A percentile compares a stretch with the other conserved stretches of the same genome.
Conservation (phyloP, 2,888 invertebrate species). For the Ectemnius lituratus region DNA sequence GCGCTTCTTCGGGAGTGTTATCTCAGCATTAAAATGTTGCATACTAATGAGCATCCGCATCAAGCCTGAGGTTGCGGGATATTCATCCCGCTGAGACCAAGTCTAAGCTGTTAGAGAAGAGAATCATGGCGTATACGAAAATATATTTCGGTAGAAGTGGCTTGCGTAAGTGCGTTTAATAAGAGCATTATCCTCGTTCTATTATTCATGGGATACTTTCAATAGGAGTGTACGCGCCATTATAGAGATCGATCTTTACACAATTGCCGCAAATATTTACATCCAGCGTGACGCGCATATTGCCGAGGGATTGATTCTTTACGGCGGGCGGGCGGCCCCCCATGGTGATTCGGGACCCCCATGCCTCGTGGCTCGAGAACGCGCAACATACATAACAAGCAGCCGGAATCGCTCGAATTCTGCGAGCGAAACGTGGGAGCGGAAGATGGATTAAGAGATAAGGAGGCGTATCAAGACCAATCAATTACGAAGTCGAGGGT, state of each 20-base stretch:
- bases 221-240: conserved; percentile 45
- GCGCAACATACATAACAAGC: conserved; percentile 53
- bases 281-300: conserved; percentile 57
- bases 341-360: conserved; percentile 28
- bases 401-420: conserved; percentile 45
- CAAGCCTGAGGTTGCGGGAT: conserved; percentile 14
- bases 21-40: conserved; percentile 27
- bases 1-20: conserved; percentile 20
- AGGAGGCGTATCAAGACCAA: conserved; percentile 76
- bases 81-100: conserved; percentile 9
- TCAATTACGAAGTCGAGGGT: conserved; percentile 75
- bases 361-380: conserved; percentile 31
- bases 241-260: conserved; percentile 63
- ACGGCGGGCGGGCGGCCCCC: conserved; percentile 46
- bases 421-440: conserved; percentile 58
- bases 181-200: conserved; percentile 57
- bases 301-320: conserved; percentile 71
- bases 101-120: conserved; percentile 7
- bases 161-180: conserved; percentile 36
- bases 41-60: conserved; percentile 17
- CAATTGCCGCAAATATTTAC: conserved; percentile 74
- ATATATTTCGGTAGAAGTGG: no score
- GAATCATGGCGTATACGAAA: conserved; percentile 23
- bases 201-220: conserved; percentile 65
- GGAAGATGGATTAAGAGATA: conserved; percentile 74